phyloP scores from a whole-genome alignment of 37 sponge, comb jelly and placozoan genomes.

The Haliclona indistincta region DNA sequence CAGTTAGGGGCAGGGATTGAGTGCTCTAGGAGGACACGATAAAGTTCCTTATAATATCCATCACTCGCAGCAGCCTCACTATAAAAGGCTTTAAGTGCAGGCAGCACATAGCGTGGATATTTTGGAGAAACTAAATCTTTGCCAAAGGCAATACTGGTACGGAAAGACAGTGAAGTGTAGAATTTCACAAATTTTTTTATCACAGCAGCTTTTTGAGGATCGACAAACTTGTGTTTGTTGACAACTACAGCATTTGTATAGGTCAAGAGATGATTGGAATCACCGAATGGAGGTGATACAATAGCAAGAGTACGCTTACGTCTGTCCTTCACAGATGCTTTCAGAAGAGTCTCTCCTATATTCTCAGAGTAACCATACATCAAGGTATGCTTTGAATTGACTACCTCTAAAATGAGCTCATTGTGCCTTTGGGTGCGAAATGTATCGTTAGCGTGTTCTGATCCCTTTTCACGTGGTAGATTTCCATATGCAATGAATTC shows the following conservation, averaged over 20 bases:
- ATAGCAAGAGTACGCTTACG: slow-evolving; percentile 1
- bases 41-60: slow-evolving; percentile 1
- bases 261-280: too few relatives aligned
- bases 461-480: slow-evolving; percentile 6
- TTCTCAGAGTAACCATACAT: slow-evolving; percentile 37
- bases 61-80: background rate
- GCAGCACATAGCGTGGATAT: slow-evolving; percentile 35
- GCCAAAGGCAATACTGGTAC: slow-evolving; percentile 27
- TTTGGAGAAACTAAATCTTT: slow-evolving; percentile 7
- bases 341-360: slow-evolving; percentile 20
- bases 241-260: slow-evolving; percentile 45
- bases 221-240: slow-evolving; percentile 33
- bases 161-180: too few relatives aligned
- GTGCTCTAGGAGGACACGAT: slow-evolving; percentile 9
- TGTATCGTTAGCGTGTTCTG: slow-evolving; percentile 5
- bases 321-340: slow-evolving; percentile 2
- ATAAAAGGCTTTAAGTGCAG: slow-evolving; percentile 25
- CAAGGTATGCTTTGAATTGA: background rate
- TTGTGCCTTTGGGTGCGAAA: slow-evolving; percentile 6
- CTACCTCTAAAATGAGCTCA: background rate
- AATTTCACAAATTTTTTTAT: slow-evolving; percentile 27
- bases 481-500: slow-evolving; percentile 13
- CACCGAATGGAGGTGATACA: too few relatives aligned
- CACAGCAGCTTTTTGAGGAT: background rate
- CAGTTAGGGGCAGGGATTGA: slow-evolving; percentile 28